phyloP scores from a whole-genome alignment of 2,888 invertebrate genomes.

The Pristionchus arcanus region DNA sequence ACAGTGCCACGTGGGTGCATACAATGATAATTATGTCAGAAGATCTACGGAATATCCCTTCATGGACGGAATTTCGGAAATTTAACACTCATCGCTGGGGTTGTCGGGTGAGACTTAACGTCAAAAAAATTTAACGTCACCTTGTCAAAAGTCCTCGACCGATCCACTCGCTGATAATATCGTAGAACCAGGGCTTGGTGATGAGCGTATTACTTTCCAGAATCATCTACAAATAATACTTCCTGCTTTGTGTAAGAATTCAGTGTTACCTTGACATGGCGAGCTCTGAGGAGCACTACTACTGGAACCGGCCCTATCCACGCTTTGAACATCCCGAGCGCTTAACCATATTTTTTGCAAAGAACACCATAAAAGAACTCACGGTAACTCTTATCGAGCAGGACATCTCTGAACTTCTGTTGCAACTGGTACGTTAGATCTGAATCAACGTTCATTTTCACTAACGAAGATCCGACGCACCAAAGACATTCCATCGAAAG shows the following conservation, averaged over 20 bases:
- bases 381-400: neutral
- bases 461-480: too few species aligned
- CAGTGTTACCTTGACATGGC: constrained; percentile 60
- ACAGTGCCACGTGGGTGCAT: neutral
- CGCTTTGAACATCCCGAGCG: neutral
- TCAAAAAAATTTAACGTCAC: neutral
- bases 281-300: constrained; percentile 59
- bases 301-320: constrained; percentile 64
- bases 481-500: constrained; percentile 57
- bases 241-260: too few species aligned
- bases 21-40: neutral
- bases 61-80: too few species aligned
- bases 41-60: too few species aligned
- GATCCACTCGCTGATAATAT: constrained; percentile 20
- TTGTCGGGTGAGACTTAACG: neutral
- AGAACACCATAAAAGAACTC: neutral
- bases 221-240: neutral
- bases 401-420: neutral
- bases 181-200: neutral
- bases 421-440: constrained; percentile 50
- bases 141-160: neutral
- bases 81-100: too few species aligned
- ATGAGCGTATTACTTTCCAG: constrained; percentile 4
- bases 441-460: neutral
- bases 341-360: neutral